phyloP scores from a whole-genome alignment of 2,113 vertebrate genomes.

The Ascaphus truei region DNA sequence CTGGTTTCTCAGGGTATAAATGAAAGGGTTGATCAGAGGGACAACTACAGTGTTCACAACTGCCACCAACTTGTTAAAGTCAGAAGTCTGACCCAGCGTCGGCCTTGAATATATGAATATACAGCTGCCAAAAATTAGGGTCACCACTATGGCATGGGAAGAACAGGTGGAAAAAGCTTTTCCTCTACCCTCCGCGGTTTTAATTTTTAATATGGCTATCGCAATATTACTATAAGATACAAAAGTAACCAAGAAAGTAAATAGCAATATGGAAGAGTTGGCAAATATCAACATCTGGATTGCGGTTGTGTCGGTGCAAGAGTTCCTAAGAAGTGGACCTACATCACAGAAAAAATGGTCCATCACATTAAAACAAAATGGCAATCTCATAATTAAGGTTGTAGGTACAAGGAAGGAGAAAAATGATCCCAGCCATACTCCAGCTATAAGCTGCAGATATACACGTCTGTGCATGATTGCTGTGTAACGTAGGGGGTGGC shows the following conservation, averaged over 20 bases:
- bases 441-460: no score
- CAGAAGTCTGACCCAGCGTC: constrained; percentile 26
- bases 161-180: constrained; percentile 42
- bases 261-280: constrained; percentile 23
- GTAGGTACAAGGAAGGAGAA: constrained; percentile 27
- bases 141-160: constrained; percentile 45
- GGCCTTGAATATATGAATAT: constrained; percentile 50
- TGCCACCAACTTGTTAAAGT: constrained; percentile 43
- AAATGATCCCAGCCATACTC: constrained; percentile 32
- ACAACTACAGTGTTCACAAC: constrained; percentile 44
- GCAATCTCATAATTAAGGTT: constrained; percentile 28
- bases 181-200: constrained; percentile 22
- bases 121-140: constrained; percentile 48
- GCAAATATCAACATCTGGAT: constrained; percentile 37
- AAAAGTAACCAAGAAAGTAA: constrained; percentile 34
- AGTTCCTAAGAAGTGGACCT: constrained; percentile 41
- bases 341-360: no score
- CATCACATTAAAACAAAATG: no score
- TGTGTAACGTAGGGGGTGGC: constrained; percentile 6
- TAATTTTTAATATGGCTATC: constrained; percentile 23
- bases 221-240: constrained; percentile 39
- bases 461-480: constrained; percentile 10
- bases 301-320: constrained; percentile 34
- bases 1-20: constrained; percentile 45
- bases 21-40: constrained; percentile 45